phyloP scores from a whole-genome alignment of 2,888 invertebrate genomes.

The Sarcophaga rosellei region DNA sequence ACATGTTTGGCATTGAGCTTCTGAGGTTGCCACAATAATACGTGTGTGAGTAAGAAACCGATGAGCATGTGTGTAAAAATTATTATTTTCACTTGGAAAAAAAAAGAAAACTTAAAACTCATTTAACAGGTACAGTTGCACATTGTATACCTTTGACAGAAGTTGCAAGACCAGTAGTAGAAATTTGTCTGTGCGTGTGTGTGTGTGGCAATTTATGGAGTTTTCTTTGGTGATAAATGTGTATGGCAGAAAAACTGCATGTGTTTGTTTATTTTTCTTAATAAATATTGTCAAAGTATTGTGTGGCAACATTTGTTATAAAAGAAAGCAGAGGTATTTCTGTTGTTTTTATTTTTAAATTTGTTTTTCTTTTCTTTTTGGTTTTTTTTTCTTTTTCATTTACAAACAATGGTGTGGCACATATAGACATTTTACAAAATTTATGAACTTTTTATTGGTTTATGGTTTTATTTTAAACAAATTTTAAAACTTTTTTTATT shows the following conservation, averaged over 20 bases:
- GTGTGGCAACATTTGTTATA: slow-evolving; percentile 37
- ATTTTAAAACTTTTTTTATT: neutral
- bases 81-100: neutral
- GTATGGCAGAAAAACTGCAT: slow-evolving; percentile 34
- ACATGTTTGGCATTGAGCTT: too few relatives aligned
- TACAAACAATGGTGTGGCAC: neutral
- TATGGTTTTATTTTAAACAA: neutral
- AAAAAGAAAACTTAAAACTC: neutral
- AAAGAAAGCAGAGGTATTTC: neutral
- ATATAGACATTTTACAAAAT: neutral
- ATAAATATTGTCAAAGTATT: slow-evolving; percentile 40
- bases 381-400: neutral
- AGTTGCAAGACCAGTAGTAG: neutral
- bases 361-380: neutral
- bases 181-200: neutral
- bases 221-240: slow-evolving; percentile 23
- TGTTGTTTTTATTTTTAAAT: neutral
- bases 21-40: too few relatives aligned
- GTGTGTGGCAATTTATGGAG: neutral
- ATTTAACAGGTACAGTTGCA: slow-evolving; percentile 5
- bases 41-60: neutral
- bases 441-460: neutral
- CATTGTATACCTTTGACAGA: neutral
- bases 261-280: slow-evolving; percentile 1
- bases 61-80: slow-evolving; percentile 14